These are phyloP conservation scores for Sympetrum striolatum DNA, from an alignment of 2,888 invertebrate genomes.

Conservation along the genomic window DNA sequence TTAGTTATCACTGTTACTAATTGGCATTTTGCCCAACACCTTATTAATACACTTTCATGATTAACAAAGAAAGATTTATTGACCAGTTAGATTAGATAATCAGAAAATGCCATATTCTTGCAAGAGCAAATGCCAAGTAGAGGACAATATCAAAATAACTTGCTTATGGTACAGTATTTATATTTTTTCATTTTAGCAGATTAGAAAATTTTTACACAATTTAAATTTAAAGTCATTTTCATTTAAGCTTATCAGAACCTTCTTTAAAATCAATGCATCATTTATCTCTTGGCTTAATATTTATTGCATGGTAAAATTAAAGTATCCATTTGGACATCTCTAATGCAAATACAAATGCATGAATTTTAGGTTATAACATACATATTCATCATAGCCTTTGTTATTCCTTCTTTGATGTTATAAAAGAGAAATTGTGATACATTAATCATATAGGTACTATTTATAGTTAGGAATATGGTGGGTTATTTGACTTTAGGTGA, in stretches of 20 bases:
- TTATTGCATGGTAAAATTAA: slow-evolving; percentile 33
- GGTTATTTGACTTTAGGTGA: slow-evolving; percentile 37
- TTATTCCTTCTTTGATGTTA: slow-evolving; percentile 32
- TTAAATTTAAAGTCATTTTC: neutral
- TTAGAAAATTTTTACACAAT: slow-evolving; percentile 10
- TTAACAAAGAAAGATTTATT: slow-evolving; percentile 22
- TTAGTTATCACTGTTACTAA: slow-evolving; percentile 34
- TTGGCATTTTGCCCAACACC: slow-evolving; percentile 27
- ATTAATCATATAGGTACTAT: slow-evolving; percentile 40
- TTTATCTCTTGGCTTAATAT: slow-evolving; percentile 17
- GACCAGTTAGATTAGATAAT: slow-evolving; percentile 23
- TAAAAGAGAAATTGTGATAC: slow-evolving; percentile 39
- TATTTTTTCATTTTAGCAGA: slow-evolving; percentile 21
- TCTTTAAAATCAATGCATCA: neutral
- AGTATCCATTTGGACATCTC: slow-evolving; percentile 17
- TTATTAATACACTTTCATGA: slow-evolving; percentile 20
- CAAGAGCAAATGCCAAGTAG: slow-evolving; percentile 12
- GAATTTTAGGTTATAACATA: slow-evolving; percentile 12
- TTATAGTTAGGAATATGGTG: slow-evolving; percentile 30
- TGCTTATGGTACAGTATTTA: slow-evolving; percentile 5
- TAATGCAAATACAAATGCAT: neutral
- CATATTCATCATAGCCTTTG: slow-evolving; percentile 22
- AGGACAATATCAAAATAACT: slow-evolving; percentile 27
- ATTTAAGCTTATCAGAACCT: neutral
- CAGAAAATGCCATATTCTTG: slow-evolving; percentile 30